A percentile compares a stretch with the other conserved stretches of the same genome.
Conservation (phyloP, 2,113 vertebrate species). For the Psephotus haematonotus region DNA sequence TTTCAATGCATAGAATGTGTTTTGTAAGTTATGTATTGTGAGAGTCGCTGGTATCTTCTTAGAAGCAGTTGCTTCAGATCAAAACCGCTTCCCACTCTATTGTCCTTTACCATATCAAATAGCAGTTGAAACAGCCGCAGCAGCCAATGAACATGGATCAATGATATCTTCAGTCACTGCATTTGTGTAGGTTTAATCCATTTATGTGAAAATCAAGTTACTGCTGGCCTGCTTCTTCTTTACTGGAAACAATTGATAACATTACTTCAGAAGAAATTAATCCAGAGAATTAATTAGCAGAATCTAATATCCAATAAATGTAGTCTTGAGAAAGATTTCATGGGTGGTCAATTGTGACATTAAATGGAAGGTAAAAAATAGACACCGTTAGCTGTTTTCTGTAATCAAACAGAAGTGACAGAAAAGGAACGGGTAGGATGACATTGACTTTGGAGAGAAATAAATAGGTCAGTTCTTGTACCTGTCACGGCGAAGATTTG, state of each 20-base stretch:
- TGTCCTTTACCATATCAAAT: conserved; percentile 82
- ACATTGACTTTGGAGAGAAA: conserved; percentile 40
- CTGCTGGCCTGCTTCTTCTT: conserved; percentile 67
- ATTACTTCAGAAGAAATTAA: conserved; percentile 90
- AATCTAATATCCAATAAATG: conserved; percentile 87
- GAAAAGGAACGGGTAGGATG: conserved; percentile 25
- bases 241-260: conserved; percentile 88
- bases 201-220: conserved; percentile 86
- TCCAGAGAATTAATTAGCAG: conserved; percentile 88
- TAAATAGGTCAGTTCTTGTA: conserved; percentile 49
- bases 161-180: conserved; percentile 81
- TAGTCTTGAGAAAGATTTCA: conserved; percentile 81
- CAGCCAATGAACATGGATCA: conserved; percentile 82
- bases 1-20: conserved; percentile 3
- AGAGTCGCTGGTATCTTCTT: conserved; percentile 83
- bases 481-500: conserved; percentile 35
- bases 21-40: conserved; percentile 50
- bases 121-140: conserved; percentile 81
- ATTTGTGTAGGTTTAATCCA: conserved; percentile 86
- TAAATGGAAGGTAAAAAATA: conserved; percentile 56
- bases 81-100: conserved; percentile 70
- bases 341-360: conserved; percentile 76
- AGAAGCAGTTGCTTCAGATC: conserved; percentile 80
- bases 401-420: conserved; percentile 42
- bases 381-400: not conserved